Percentiles rank a stretch among this genome's conserved stretches.
phyloP scores from a whole-genome alignment of 2,888 invertebrate genomes.

The Ornithoptera priamus region DNA sequence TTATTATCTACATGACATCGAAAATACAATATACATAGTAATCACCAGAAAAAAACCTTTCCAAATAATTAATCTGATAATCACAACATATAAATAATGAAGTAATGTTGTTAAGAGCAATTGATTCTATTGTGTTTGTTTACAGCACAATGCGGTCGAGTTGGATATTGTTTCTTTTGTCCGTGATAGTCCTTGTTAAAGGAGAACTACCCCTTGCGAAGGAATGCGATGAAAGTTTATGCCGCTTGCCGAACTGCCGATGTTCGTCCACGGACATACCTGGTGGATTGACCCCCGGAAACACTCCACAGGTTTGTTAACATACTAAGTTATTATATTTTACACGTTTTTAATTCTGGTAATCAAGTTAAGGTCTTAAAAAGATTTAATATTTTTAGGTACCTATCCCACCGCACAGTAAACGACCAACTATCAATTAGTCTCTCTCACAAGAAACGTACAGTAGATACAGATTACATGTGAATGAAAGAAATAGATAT shows the following conservation, averaged over 20 bases:
- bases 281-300: slow-evolving; percentile 56
- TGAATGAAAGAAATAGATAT: too few species aligned
- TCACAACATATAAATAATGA: slow-evolving; percentile 8
- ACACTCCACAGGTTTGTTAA: slow-evolving; percentile 75
- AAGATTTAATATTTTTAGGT: too few species aligned
- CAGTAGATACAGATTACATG: too few species aligned
- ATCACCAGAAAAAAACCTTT: neutral
- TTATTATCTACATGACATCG: neutral
- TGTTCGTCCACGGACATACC: slow-evolving; percentile 75
- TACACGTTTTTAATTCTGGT: too few species aligned
- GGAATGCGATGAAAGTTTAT: slow-evolving; percentile 57
- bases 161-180: slow-evolving; percentile 7
- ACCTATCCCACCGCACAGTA: too few species aligned
- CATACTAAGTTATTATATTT: too few species aligned
- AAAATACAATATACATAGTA: neutral
- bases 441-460: too few species aligned
- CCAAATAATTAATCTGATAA: slow-evolving; percentile 8
- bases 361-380: too few species aligned
- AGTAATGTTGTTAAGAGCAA: neutral
- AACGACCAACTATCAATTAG: too few species aligned
- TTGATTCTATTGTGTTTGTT: slow-evolving; percentile 1
- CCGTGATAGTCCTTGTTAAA: slow-evolving; percentile 9
- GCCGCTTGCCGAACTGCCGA: slow-evolving; percentile 76
- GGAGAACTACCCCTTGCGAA: slow-evolving; percentile 46
- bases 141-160: slow-evolving; percentile 5